Evolutionary conservation across 2,888 invertebrate species (phyloP).

Genomic region (Bombyx huttoni): DNA sequence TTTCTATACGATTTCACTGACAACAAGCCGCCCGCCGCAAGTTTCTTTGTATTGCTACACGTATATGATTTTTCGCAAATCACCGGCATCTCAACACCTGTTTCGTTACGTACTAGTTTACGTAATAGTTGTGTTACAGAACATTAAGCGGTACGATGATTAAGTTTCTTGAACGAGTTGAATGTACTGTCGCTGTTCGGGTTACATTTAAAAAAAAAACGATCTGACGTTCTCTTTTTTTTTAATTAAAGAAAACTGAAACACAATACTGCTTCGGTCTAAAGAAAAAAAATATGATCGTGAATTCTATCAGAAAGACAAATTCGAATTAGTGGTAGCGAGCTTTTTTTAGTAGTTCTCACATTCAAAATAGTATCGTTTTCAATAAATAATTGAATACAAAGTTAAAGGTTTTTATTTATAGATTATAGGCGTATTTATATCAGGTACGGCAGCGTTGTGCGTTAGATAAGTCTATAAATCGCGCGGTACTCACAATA

Average conservation of each 20-base stretch:
- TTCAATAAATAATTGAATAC: too few relatives aligned
- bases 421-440: too few relatives aligned
- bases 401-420: too few relatives aligned
- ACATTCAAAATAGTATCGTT: too few relatives aligned
- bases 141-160: background rate
- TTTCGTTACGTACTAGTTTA: constrained; percentile 12
- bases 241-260: too few relatives aligned
- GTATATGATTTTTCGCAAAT: constrained; percentile 49
- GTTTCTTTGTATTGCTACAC: constrained; percentile 36
- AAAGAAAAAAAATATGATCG: too few relatives aligned
- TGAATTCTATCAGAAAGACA: too few relatives aligned
- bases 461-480: constrained; percentile 49
- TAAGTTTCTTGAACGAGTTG: background rate
- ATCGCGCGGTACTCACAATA: constrained; percentile 52
- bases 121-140: background rate
- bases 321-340: too few relatives aligned
- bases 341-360: too few relatives aligned
- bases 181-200: background rate
- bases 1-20: constrained; percentile 70
- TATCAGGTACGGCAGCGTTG: background rate
- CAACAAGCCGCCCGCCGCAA: constrained; percentile 17
- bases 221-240: too few relatives aligned
- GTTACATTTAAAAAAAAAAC: too few relatives aligned
- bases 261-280: too few relatives aligned
- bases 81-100: constrained; percentile 34